A percentile compares a stretch with the other conserved stretches of the same genome.
phyloP scores from a whole-genome alignment of 2,113 vertebrate genomes.

The Elachura formosa region DNA sequence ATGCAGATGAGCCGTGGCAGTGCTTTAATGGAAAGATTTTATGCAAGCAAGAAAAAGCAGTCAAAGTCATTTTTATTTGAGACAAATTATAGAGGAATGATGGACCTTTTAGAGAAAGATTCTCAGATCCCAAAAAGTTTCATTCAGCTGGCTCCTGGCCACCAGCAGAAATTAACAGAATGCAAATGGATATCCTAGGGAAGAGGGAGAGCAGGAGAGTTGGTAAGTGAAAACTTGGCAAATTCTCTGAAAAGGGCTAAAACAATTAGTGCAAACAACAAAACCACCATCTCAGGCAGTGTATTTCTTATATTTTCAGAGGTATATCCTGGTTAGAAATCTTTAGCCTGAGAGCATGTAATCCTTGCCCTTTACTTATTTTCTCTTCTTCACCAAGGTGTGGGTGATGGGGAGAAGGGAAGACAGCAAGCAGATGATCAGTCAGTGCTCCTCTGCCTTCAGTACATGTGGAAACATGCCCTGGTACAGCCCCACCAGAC shows the following conservation, averaged over 20 bases:
- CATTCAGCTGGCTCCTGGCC: not conserved
- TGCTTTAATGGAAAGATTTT: not conserved
- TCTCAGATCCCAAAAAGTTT: not conserved
- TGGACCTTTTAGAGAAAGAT: not conserved
- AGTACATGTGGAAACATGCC: not conserved
- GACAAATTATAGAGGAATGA: rapidly evolving
- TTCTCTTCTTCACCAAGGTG: not conserved
- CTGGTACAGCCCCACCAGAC: not conserved
- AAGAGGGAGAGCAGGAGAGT: not conserved
- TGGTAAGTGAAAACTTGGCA: not conserved
- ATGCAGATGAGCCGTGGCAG: not conserved
- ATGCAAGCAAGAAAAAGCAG: not conserved
- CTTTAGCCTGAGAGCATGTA: not conserved
- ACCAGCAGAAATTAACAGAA: not conserved
- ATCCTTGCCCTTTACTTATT: not conserved
- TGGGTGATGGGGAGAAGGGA: not conserved
- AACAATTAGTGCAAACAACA: not conserved
- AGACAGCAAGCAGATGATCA: not conserved
- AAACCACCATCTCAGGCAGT: not conserved
- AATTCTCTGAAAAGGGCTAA: not conserved
- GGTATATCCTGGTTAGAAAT: not conserved
- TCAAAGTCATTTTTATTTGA: not conserved
- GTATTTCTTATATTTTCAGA: not conserved
- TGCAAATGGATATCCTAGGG: not conserved
- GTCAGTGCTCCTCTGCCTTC: not conserved